Base-by-base conservation (phyloP, 2,113 vertebrate genomes). In the Ifrita kowaldi region DNA sequence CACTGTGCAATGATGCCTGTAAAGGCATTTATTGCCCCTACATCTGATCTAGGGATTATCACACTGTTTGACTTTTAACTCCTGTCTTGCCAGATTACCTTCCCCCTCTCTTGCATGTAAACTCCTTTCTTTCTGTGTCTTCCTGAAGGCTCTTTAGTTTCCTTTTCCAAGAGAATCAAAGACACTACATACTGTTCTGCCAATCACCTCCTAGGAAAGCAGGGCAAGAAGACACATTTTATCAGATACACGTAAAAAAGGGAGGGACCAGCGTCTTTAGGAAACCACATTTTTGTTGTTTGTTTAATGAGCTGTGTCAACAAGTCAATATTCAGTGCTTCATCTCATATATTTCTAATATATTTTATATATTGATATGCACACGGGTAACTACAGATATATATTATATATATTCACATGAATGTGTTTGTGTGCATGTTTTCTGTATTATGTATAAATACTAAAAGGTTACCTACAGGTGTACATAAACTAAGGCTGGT, bases 21-120 rank as follows among this genome's bases (percentile, higher is more conserved):
- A 86, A 87, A 93, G 47, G 49, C n/a, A 74, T 88, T 88, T 92
- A 77, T 71, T 90, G 60, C 24, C 71, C 85, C 32, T 80, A 56
- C 49, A 33, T 77, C 68, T 77, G 75, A 92, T 76, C 33, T 33
- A 80, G 59, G 67, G 50, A 93, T 93, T 86, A 88, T 74, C 71
- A 60, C 22, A 55, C 33, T 9, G 1, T 78, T 84, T 69, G 70
- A 76, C 42, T 86, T 91, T 73, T 83, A 95, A 82, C 4, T 46
- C 39, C 70, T 42, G 26, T 75, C 30, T 77, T 87, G 46, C 42
- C 71, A 84, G 55, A 63, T 76, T 89, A 74, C 10, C 26, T n/a
- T 91, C 20, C n/a, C 26, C 33, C 8, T 89, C 17, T 24, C 30
- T 67, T 8, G 2, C 28, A 33, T 73, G 42, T 73, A 52, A 87